Conservation (phyloP, 1,140 invertebrate genomes). For the Bombus breviceps region DNA sequence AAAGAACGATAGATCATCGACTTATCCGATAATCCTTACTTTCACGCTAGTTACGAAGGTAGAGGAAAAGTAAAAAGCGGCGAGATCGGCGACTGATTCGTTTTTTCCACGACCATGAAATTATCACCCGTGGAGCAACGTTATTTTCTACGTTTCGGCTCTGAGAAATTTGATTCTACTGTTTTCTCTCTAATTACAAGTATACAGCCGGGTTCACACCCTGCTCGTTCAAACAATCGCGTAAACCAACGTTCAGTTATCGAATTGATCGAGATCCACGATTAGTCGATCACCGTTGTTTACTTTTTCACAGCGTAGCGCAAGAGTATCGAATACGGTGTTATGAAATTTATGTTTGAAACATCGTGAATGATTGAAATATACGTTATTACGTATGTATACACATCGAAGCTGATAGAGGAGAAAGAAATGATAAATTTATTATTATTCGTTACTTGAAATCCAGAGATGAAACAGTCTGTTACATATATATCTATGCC, state of each 20-base stretch:
- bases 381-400: too few species aligned
- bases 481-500: too few species aligned
- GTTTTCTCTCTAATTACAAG: slow-evolving; percentile 11
- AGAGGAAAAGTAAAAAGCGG: neutral
- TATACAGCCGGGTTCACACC: neutral
- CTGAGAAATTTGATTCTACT: neutral
- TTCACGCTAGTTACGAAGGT: neutral
- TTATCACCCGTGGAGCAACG: neutral
- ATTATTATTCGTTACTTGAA: too few species aligned
- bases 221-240: neutral
- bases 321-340: too few species aligned
- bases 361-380: too few species aligned
- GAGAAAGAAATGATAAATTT: too few species aligned
- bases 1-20: neutral
- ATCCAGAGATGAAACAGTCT: too few species aligned
- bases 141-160: neutral
- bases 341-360: too few species aligned
- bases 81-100: neutral
- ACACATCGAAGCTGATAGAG: too few species aligned
- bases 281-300: neutral
- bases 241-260: too few species aligned
- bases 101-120: neutral
- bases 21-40: neutral
- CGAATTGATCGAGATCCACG: neutral
- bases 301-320: too few species aligned